Percentiles rank a stretch among this genome's conserved stretches.
These are phyloP conservation scores for Drosophila saltans DNA, from an alignment of 1,140 invertebrate genomes.

Conservation along the genomic window DNA sequence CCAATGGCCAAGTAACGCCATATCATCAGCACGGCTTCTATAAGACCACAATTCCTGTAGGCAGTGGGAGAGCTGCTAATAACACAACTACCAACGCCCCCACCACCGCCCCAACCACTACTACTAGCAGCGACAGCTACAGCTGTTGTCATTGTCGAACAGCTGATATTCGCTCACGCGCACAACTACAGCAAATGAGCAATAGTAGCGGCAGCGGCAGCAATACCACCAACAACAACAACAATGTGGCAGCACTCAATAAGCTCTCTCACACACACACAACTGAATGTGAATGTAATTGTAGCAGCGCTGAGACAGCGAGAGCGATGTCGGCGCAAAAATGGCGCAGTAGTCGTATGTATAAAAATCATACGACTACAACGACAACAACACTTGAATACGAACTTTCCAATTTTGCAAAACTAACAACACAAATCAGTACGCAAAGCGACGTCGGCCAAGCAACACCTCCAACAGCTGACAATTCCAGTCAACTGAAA, in stretches of 20 bases:
- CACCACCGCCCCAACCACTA: not conserved
- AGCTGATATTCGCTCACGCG: conserved; percentile 64
- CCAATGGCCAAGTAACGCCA: conserved; percentile 75
- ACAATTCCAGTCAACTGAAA: conserved; percentile 7
- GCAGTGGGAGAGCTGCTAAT: conserved; percentile 24
- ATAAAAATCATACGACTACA: conserved; percentile 81
- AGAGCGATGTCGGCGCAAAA: conserved; percentile 39
- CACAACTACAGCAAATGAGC: conserved; percentile 40
- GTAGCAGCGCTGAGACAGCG: conserved; percentile 14
- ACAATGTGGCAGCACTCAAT: not conserved
- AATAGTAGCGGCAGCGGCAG: not conserved
- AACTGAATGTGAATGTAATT: conserved; percentile 15
- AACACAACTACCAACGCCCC: not conserved
- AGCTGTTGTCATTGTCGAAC: conserved; percentile 63
- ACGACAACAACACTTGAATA: conserved; percentile 81
- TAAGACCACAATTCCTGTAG: conserved; percentile 77
- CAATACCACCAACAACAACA: conserved; percentile 27
- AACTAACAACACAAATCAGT: conserved; percentile 81
- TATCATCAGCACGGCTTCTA: conserved; percentile 60
- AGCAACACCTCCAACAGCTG: conserved; percentile 41
- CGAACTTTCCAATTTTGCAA: conserved; percentile 82
- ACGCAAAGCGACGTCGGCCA: conserved; percentile 67
- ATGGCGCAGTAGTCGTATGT: conserved; percentile 76
- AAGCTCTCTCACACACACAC: conserved; percentile 41
- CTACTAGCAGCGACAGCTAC: conserved; percentile 29